These are phyloP conservation scores for Zaprionus gabonicus DNA, from an alignment of 1,140 invertebrate species.

Conservation along the genomic window DNA sequence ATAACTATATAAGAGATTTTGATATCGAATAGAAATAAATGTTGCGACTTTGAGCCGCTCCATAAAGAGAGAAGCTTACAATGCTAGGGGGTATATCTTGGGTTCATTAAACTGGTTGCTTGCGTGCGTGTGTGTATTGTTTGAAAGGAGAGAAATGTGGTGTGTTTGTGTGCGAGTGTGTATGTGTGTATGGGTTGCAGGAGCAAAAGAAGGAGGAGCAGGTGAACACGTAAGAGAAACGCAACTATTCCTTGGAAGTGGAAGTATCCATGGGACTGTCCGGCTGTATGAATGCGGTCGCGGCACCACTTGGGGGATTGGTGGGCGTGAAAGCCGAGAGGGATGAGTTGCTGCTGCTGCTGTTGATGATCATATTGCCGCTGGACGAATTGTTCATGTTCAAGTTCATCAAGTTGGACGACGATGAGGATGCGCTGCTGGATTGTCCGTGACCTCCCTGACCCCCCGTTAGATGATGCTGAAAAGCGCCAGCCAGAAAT, in stretches of 20 bases:
- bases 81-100: conserved; percentile 13
- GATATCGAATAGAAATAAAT: conserved; percentile 72
- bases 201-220: not conserved
- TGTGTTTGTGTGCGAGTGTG: conserved; percentile 27
- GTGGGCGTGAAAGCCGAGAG: conserved; percentile 80
- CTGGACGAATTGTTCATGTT: conserved; percentile 81
- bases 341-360: conserved; percentile 75
- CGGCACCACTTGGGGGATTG: conserved; percentile 66
- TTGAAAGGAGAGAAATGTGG: conserved; percentile 1
- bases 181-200: conserved; percentile 15
- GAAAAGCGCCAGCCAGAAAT: conserved; percentile 63
- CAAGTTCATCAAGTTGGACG: conserved; percentile 77
- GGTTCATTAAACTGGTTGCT: conserved; percentile 73
- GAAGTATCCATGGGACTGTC: conserved; percentile 89
- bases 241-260: conserved; percentile 76
- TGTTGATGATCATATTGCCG: conserved; percentile 66
- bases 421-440: conserved; percentile 64
- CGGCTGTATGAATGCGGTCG: conserved; percentile 85
- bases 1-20: conserved; percentile 71
- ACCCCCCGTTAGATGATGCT: conserved; percentile 45
- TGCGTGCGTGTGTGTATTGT: conserved; percentile 49
- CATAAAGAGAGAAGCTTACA: conserved; percentile 34
- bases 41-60: conserved; percentile 71
- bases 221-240: not conserved
- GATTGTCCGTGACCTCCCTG: conserved; percentile 11